A percentile compares a stretch with the other conserved stretches of the same genome.
phyloP scores from a whole-genome alignment of 2,113 vertebrate genomes.

The Callithrix jacchus region DNA sequence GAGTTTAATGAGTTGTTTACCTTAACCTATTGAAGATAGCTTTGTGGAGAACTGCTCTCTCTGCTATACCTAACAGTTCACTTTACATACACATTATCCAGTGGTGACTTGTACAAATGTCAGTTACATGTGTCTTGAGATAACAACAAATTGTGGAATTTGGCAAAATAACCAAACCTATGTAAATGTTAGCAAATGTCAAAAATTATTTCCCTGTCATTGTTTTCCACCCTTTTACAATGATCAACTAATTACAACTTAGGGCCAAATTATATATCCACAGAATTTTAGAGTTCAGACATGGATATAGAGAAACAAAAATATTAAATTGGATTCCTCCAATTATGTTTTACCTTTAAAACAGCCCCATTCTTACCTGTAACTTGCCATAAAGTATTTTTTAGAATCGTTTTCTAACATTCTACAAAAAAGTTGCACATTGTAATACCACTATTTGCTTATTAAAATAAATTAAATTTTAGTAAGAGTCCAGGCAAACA shows the following conservation, averaged over 20 bases:
- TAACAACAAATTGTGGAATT: neutral
- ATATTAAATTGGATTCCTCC: neutral
- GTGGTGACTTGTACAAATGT: neutral
- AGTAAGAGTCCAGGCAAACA: neutral
- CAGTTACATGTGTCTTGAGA: neutral
- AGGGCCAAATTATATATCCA: neutral
- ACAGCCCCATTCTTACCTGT: neutral
- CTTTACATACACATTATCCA: neutral
- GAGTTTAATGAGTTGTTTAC: neutral
- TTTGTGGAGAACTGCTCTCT: neutral
- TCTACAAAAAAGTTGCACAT: neutral
- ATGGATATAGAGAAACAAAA: neutral
- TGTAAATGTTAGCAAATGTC: neutral
- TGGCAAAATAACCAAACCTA: neutral
- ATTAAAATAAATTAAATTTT: slow-evolving; percentile 13
- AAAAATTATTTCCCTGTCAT: neutral
- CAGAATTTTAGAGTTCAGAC: neutral
- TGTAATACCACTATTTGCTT: neutral
- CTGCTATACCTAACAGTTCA: neutral
- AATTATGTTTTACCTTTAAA: neutral
- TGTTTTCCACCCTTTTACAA: neutral
- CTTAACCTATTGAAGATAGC: neutral
- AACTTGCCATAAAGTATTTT: neutral
- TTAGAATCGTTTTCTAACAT: neutral
- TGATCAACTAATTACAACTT: neutral